phyloP scores from a whole-genome alignment of 2,888 invertebrate genomes.

The Malthinus flaveolus region DNA sequence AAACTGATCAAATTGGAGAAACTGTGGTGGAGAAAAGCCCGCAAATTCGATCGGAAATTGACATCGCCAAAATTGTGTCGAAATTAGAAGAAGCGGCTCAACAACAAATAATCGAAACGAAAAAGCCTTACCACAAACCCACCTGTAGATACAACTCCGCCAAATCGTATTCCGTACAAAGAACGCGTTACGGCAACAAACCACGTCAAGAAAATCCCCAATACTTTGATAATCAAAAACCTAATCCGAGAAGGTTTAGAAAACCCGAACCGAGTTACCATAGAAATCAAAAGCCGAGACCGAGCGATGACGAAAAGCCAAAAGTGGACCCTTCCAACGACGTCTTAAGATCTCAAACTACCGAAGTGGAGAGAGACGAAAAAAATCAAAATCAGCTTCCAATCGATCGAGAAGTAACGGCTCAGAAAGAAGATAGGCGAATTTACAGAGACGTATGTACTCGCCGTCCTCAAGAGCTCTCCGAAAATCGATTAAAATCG shows the following conservation, averaged over 20 bases:
- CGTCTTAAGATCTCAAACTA: not conserved
- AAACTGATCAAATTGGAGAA: constrained; percentile 3
- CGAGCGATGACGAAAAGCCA: not conserved
- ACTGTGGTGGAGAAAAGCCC: not conserved
- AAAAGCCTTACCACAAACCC: constrained; percentile 20
- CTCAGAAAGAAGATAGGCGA: not conserved
- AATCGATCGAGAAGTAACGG: not conserved
- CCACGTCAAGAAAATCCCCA: constrained; percentile 1
- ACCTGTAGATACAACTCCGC: constrained; percentile 16
- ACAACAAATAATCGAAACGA: constrained; percentile 36
- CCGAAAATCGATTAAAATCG: no score
- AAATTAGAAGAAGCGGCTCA: constrained; percentile 53
- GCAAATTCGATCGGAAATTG: constrained; percentile 36
- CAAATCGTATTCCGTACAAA: constrained; percentile 1
- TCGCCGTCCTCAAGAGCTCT: not conserved
- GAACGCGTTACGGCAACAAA: not conserved
- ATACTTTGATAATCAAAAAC: constrained; percentile 1
- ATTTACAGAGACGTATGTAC: not conserved
- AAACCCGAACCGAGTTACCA: constrained; percentile 1
- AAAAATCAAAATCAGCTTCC: not conserved
- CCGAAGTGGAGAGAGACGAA: not conserved
- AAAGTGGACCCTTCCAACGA: not conserved
- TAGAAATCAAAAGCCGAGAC: constrained; percentile 9
- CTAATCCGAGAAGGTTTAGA: constrained; percentile 4
- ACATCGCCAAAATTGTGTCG: constrained; percentile 52